Conservation (phyloP, 2,797 vertebrate genomes). For the Spinus pinus region DNA sequence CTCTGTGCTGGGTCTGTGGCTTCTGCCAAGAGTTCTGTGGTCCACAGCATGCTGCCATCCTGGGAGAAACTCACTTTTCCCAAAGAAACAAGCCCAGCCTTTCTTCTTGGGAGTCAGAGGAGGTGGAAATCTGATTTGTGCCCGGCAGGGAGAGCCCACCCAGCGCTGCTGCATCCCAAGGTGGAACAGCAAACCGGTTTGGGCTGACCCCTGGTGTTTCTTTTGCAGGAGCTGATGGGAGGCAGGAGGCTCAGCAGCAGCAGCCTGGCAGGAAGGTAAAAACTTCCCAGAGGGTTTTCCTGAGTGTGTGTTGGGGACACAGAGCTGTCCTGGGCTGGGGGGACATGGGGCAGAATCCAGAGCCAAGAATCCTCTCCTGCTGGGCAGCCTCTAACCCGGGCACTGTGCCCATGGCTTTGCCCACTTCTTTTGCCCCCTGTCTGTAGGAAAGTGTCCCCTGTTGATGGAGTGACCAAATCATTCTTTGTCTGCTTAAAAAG, state of each 20-base stretch:
- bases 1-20: neutral
- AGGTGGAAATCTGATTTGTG: neutral
- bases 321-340: neutral
- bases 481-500: neutral
- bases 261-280: slow-evolving; percentile 63
- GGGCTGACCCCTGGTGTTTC: neutral
- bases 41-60: neutral
- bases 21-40: neutral
- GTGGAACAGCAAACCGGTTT: neutral
- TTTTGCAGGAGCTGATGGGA: slow-evolving; percentile 36
- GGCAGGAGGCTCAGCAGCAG: neutral
- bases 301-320: neutral
- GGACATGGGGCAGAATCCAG: neutral
- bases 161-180: neutral
- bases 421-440: neutral
- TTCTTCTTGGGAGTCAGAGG: neutral
- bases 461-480: neutral
- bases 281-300: neutral
- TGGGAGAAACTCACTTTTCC: neutral
- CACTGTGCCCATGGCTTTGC: neutral
- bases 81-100: neutral
- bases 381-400: neutral
- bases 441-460: neutral
- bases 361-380: neutral
- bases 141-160: neutral